Conservation (phyloP, 2,797 vertebrate species). For the Anguilla megastoma region DNA sequence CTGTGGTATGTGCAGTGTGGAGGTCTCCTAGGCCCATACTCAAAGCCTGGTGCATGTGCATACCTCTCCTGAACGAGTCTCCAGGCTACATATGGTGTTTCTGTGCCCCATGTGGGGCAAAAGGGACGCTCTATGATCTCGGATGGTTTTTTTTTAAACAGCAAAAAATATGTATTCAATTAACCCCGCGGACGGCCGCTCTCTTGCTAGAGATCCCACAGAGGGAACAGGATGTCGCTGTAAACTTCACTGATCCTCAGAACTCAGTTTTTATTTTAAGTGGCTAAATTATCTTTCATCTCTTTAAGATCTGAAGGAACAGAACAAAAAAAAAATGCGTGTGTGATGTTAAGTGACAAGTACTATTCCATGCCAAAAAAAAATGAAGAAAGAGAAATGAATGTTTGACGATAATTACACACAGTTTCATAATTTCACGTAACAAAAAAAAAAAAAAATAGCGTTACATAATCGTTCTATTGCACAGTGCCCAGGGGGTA, state of each 20-base stretch:
- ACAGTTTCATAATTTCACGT: background rate
- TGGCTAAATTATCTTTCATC: background rate
- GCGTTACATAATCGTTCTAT: background rate
- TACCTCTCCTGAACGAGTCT: background rate
- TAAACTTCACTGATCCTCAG: background rate
- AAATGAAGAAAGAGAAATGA: background rate
- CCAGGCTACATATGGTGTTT: background rate
- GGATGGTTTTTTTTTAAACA: background rate
- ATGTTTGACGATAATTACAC: background rate
- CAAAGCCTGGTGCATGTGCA: background rate
- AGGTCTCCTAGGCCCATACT: background rate
- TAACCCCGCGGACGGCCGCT: background rate
- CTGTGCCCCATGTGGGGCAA: background rate
- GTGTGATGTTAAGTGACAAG: background rate
- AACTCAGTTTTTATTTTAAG: background rate
- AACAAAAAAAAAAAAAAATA: background rate
- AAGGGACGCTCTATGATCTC: background rate
- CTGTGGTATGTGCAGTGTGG: background rate
- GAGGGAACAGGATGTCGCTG: background rate
- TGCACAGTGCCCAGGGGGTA: background rate
- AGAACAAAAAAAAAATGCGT: background rate
- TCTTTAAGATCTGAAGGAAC: background rate
- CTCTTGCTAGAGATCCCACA: background rate
- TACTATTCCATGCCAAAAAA: background rate
- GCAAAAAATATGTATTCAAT: slow-evolving; percentile 9